Evolutionary conservation across 2,113 vertebrate species (phyloP).

Genomic region (Nematolebias whitei): DNA sequence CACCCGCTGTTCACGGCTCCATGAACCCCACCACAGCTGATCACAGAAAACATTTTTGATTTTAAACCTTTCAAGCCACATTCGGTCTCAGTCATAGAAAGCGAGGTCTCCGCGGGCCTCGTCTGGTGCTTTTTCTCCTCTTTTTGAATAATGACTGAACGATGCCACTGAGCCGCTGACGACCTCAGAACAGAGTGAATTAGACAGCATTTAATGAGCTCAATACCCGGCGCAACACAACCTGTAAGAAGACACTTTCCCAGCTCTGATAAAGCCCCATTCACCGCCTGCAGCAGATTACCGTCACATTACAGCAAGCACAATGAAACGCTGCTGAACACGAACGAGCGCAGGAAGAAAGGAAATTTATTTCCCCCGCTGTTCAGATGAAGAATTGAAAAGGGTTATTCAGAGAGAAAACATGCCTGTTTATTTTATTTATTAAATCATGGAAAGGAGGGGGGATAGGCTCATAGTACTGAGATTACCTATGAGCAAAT

Average conservation of each 20-base stretch:
- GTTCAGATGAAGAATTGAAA: conserved; percentile 37
- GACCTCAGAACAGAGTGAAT: conserved; percentile 60
- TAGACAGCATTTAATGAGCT: conserved; percentile 66
- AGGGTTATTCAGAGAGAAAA: conserved; percentile 47
- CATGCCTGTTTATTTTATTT: conserved; percentile 44
- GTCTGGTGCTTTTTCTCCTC: conserved; percentile 42
- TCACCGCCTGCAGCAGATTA: conserved; percentile 58
- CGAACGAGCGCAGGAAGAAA: conserved; percentile 27
- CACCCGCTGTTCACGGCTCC: conserved; percentile 17
- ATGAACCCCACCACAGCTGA: conserved; percentile 21
- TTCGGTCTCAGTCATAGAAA: conserved; percentile 10
- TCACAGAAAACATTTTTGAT: conserved; percentile 38
- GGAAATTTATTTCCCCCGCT: conserved; percentile 46
- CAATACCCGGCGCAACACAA: conserved; percentile 55
- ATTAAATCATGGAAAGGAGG: conserved; percentile 10
- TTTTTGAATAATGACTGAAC: conserved; percentile 71
- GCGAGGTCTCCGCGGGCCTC: conserved; percentile 31
- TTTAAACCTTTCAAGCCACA: conserved; percentile 27
- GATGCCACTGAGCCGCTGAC: conserved; percentile 39
- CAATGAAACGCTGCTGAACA: conserved; percentile 45
- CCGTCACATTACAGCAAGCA: conserved; percentile 62
- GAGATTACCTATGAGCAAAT: conserved; percentile 11
- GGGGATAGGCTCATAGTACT: not conserved
- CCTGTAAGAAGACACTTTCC: conserved; percentile 57
- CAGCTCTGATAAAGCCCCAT: conserved; percentile 54